A percentile compares a stretch with the other conserved stretches of the same genome.
Evolutionary conservation across 1,140 invertebrate species (phyloP).

Genomic region (Onthophagus taurus): DNA sequence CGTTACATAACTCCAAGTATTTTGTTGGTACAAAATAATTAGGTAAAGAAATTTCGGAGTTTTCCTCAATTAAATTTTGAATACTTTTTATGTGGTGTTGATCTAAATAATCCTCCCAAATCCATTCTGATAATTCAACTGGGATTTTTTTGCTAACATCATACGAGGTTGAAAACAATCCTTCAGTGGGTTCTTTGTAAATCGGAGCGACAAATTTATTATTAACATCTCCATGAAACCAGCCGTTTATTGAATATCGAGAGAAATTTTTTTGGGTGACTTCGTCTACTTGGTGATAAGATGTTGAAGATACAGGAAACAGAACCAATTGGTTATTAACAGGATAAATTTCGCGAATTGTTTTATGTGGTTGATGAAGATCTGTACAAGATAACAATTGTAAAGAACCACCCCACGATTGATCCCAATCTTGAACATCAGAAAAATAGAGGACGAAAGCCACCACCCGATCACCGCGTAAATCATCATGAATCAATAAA

Average conservation of each 20-base stretch:
- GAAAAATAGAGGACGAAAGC: slow-evolving; percentile 59
- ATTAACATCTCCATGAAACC: slow-evolving; percentile 52
- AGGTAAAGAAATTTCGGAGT: slow-evolving; percentile 48
- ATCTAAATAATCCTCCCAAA: slow-evolving; percentile 43
- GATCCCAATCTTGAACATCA: slow-evolving; percentile 47
- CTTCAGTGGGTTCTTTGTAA: slow-evolving; percentile 21
- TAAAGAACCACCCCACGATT: slow-evolving; percentile 53
- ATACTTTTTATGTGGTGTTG: slow-evolving; percentile 40
- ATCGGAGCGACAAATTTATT: slow-evolving; percentile 30
- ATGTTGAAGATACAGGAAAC: slow-evolving; percentile 52
- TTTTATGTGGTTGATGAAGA: slow-evolving; percentile 43
- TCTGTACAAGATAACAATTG: slow-evolving; percentile 52
- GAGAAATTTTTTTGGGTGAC: slow-evolving; percentile 50
- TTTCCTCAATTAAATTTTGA: slow-evolving; percentile 45
- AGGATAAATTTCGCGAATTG: slow-evolving; percentile 47
- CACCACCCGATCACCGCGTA: slow-evolving; percentile 56
- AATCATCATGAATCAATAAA: slow-evolving; percentile 63
- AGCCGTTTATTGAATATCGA: slow-evolving; percentile 62
- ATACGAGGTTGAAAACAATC: too few relatives aligned
- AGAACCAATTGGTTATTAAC: slow-evolving; percentile 62
- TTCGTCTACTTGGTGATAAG: slow-evolving; percentile 50
- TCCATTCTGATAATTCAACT: slow-evolving; percentile 37
- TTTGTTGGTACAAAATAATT: slow-evolving; percentile 43
- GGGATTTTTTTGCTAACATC: slow-evolving; percentile 23
- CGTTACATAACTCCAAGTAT: slow-evolving; percentile 39